A percentile compares a stretch with the other conserved stretches of the same genome.
Evolutionary conservation across 1,140 invertebrate genomes (phyloP).

Genomic region (Acromyrmex echinatior): DNA sequence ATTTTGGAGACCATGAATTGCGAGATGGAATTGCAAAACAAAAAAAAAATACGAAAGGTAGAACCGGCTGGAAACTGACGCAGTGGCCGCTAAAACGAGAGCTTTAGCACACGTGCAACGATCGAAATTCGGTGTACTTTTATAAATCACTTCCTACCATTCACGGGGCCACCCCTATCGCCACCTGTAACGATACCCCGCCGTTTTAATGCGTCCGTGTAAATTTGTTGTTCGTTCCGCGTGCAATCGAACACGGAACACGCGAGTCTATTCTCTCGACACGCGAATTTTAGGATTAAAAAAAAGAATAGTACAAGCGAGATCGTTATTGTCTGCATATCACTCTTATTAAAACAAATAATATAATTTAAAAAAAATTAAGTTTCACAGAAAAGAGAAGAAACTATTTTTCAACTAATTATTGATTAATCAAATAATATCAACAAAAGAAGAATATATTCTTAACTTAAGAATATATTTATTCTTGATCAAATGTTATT

Average conservation of each 20-base stretch:
- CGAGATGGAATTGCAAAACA: conserved; percentile 28
- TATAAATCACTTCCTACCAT: conserved; percentile 65
- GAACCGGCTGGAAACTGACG: neutral
- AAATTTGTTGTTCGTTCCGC: conserved; percentile 50
- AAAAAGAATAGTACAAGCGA: conserved; percentile 14
- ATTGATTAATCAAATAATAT: too few species aligned
- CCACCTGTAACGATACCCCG: conserved; percentile 49
- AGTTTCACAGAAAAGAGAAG: too few species aligned
- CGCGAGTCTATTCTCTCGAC: neutral
- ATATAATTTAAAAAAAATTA: too few species aligned
- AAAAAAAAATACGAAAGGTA: neutral
- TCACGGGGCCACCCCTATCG: conserved; percentile 39
- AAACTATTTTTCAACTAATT: too few species aligned
- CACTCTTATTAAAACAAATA: too few species aligned
- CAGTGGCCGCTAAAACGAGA: conserved; percentile 43
- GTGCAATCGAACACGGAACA: conserved; percentile 33
- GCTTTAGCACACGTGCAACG: conserved; percentile 55
- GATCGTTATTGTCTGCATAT: neutral
- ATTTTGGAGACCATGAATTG: conserved; percentile 52
- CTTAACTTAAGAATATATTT: too few species aligned
- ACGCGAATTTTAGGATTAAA: conserved; percentile 15
- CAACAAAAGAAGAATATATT: too few species aligned
- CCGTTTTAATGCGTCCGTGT: conserved; percentile 47
- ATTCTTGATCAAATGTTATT: too few species aligned
- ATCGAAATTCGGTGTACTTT: conserved; percentile 60